Percentiles rank a stretch among this genome's conserved stretches.
Evolutionary conservation across 2,888 invertebrate species (phyloP).

Genomic region (Drosophila flavopinicola): DNA sequence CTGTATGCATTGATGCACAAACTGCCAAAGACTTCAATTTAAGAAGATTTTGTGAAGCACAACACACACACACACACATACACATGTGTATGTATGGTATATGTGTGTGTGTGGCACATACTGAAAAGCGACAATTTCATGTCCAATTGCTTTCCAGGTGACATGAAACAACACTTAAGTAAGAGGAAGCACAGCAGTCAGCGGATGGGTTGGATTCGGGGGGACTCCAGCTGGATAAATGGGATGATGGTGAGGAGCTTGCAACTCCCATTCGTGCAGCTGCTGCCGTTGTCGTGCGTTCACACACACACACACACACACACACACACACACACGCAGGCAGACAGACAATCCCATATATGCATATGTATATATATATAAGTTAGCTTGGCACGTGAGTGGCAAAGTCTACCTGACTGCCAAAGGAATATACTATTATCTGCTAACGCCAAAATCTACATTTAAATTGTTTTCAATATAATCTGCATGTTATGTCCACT

Average conservation of each 20-base stretch:
- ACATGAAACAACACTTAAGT: slow-evolving; percentile 85
- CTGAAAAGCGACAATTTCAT: slow-evolving; percentile 82
- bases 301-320: slow-evolving; percentile 14
- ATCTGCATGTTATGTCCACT: slow-evolving; percentile 75
- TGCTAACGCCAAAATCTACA: slow-evolving; percentile 73
- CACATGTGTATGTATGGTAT: slow-evolving; percentile 12
- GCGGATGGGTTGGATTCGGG: slow-evolving; percentile 7
- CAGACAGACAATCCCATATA: slow-evolving; percentile 5
- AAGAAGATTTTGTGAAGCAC: slow-evolving; percentile 65
- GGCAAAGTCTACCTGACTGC: slow-evolving; percentile 54
- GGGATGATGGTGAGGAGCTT: slow-evolving; percentile 24
- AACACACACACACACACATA: slow-evolving; percentile 14
- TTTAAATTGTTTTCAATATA: slow-evolving; percentile 81
- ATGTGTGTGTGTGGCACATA: slow-evolving; percentile 52
- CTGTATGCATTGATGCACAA: slow-evolving; percentile 59
- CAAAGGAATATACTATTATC: slow-evolving; percentile 68
- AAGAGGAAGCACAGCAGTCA: slow-evolving; percentile 69
- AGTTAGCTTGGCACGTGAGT: slow-evolving; percentile 12
- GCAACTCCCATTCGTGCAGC: slow-evolving; percentile 59
- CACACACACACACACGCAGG: neutral
- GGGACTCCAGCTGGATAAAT: slow-evolving; percentile 11
- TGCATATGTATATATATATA: slow-evolving; percentile 16
- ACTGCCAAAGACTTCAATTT: slow-evolving; percentile 68
- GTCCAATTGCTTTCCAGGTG: slow-evolving; percentile 85
- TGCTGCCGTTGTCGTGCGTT: slow-evolving; percentile 37